These are phyloP conservation scores for Cygnus olor DNA, from an alignment of 2,797 vertebrate genomes.

Conservation along the genomic window DNA sequence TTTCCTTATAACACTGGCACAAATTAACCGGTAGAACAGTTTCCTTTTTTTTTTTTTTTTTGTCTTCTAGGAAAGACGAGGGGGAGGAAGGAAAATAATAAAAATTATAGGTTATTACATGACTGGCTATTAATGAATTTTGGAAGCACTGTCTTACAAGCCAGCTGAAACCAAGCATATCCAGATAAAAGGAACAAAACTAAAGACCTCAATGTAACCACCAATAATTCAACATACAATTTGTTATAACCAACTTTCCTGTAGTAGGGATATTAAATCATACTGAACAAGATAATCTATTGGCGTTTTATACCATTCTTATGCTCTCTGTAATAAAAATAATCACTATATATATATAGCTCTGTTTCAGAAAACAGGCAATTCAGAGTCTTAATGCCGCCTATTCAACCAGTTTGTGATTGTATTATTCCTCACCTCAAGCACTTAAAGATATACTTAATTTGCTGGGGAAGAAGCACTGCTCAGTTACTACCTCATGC, in stretches of 20 bases:
- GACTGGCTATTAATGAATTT: neutral
- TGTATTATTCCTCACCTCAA: neutral
- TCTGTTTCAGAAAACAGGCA: neutral
- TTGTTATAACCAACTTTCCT: neutral
- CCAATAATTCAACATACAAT: neutral
- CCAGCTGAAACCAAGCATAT: neutral
- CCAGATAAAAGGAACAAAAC: neutral
- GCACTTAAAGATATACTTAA: neutral
- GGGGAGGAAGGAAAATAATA: neutral
- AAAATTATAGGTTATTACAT: neutral
- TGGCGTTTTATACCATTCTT: neutral
- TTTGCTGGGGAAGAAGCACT: neutral
- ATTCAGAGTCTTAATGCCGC: neutral
- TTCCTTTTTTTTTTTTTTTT: neutral
- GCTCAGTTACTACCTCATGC: neutral
- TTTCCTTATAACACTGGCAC: neutral
- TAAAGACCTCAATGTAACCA: neutral
- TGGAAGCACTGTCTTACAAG: neutral
- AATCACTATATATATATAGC: rapidly evolving
- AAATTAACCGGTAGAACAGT: neutral
- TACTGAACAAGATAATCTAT: neutral
- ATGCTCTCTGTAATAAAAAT: neutral
- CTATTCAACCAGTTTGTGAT: neutral
- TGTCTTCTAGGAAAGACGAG: neutral
- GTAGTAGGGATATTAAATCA: neutral